Base-by-base conservation (phyloP, 2,113 vertebrate genomes). In the Nanorana parkeri region DNA sequence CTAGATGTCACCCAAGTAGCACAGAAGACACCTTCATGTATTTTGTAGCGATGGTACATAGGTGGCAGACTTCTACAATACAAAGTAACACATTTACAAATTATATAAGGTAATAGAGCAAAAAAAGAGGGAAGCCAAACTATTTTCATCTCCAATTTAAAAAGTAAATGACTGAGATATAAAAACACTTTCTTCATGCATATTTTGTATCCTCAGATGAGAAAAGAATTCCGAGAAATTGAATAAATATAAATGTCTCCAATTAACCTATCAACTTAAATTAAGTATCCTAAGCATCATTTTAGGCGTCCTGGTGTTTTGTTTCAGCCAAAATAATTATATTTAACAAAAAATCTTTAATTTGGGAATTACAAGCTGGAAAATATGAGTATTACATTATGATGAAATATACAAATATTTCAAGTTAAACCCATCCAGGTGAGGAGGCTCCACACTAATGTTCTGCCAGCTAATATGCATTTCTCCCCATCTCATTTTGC, bases 1-100 rank as follows among this genome's bases (percentile, higher is more conserved):
- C 41, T 29, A 66, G 75, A 77, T 77, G 75, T 24, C 75, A 54
- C 23, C n/a, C 24, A 21, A 51, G 61, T 16, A 77, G 16, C 41
- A 77, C 36, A 77, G n/a, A 77, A 47, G 41, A 47, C 6, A 10
- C 41, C 41, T 11, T 2, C 41, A 13, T 15, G 10, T 47, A 24
- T 23, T n/a, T 60, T 60, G 19, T 60, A 60, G 20, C 11, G 4
- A 23, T 4, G 58, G 58, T 2, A 20, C 17, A 60, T 60, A 20
- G 21, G 5, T 60, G 19, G 58, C 19, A 60, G 58, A 60, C 58
- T 1, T 23, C 17, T 23, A 67, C 17, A 21, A 15, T 63, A 63
- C 4, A 3, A 21, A 21, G 0, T 63, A 21, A 63, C 3, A 0
- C 13, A 63, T 21, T 13, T 63, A 10, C 21, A 63, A 7, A 21